A percentile compares a stretch with the other conserved stretches of the same genome.
Conservation (phyloP, 2,113 vertebrate species). For the Phoxinus phoxinus region DNA sequence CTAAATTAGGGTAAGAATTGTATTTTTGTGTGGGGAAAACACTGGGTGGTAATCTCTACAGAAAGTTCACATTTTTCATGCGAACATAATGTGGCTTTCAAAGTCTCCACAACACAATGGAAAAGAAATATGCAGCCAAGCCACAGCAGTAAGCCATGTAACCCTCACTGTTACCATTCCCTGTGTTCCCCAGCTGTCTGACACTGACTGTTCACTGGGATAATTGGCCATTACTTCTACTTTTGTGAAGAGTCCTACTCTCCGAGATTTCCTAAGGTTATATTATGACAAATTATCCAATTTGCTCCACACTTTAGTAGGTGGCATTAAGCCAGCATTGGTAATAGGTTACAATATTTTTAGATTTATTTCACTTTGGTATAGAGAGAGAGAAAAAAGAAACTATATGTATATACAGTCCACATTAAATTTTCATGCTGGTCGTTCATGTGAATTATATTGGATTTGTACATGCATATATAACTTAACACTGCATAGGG, state of each 20-base stretch:
- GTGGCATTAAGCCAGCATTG: constrained; percentile 20
- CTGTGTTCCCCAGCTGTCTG: constrained; percentile 36
- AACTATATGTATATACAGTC: background rate
- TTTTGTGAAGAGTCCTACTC: constrained; percentile 50
- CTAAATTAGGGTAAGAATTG: background rate
- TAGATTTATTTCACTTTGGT: constrained; percentile 9
- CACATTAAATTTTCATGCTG: constrained; percentile 26
- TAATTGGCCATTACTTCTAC: constrained; percentile 63
- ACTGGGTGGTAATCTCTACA: background rate
- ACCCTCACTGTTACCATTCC: constrained; percentile 43
- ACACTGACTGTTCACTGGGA: constrained; percentile 55
- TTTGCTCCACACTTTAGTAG: constrained; percentile 42
- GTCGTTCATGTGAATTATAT: constrained; percentile 32
- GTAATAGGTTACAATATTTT: constrained; percentile 26
- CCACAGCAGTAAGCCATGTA: constrained; percentile 24
- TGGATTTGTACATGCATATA: constrained; percentile 32
- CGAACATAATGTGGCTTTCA: background rate
- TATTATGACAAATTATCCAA: constrained; percentile 59
- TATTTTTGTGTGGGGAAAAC: background rate
- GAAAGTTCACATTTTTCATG: constrained; percentile 4
- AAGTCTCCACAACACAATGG: constrained; percentile 4
- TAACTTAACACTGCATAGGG: constrained; percentile 21
- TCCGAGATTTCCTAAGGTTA: constrained; percentile 53
- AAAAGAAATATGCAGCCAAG: constrained; percentile 8
- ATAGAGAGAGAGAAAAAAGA: background rate